A percentile compares a stretch with the other conserved stretches of the same genome.
Conservation (phyloP, 92 coral and sea anemone genomes). For the Porites lobata region DNA sequence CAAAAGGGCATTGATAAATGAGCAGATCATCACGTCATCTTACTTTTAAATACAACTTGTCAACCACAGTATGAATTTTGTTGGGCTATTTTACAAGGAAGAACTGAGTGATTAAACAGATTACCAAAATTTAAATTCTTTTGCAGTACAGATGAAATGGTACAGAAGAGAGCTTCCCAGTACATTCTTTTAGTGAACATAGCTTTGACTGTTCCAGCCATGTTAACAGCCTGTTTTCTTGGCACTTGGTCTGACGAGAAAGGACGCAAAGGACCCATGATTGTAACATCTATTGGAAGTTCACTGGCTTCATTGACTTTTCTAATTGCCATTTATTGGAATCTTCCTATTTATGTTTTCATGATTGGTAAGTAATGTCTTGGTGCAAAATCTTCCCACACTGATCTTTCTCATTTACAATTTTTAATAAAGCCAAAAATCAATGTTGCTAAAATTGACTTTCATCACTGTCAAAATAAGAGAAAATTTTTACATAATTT, state of each 20-base stretch:
- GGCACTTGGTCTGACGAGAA: slow-evolving; percentile 93
- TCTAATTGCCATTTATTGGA: slow-evolving; percentile 71
- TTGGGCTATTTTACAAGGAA: too few species aligned
- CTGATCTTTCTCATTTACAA: too few species aligned
- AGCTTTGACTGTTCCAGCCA: slow-evolving; percentile 87
- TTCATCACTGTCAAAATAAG: too few species aligned
- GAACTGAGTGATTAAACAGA: background rate
- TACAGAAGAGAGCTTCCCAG: slow-evolving; percentile 79
- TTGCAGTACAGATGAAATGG: slow-evolving; percentile 60
- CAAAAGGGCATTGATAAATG: too few species aligned
- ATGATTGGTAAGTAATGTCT: slow-evolving; percentile 78
- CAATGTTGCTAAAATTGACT: background rate
- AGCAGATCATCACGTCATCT: too few species aligned
- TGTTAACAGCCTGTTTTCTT: slow-evolving; percentile 79
- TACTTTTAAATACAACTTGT: too few species aligned
- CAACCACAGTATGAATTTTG: too few species aligned
- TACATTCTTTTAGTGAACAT: slow-evolving; percentile 79
- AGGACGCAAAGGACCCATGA: slow-evolving; percentile 88
- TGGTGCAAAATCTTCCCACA: background rate
- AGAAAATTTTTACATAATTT: too few species aligned
- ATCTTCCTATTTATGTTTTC: slow-evolving; percentile 82
- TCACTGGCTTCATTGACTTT: slow-evolving; percentile 69
- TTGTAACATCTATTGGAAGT: slow-evolving; percentile 74
- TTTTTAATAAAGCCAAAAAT: background rate
- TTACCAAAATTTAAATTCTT: background rate